Evolutionary conservation across 2,888 invertebrate species (phyloP).

Genomic region (Mantis religiosa): DNA sequence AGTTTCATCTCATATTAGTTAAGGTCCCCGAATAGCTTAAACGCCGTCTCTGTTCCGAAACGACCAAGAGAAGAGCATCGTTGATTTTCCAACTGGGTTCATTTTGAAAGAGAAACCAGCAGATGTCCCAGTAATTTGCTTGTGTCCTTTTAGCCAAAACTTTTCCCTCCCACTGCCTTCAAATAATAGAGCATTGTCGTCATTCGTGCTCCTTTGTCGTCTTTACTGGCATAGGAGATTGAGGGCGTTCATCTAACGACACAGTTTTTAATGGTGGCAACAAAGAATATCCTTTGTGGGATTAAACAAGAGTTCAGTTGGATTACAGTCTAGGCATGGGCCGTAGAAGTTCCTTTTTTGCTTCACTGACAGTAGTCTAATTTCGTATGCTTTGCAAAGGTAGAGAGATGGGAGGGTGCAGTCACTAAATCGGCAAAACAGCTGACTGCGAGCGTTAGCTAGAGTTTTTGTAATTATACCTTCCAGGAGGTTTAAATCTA

Average conservation of each 20-base stretch:
- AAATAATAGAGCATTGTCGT: not conserved
- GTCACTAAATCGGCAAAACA: too few relatives aligned
- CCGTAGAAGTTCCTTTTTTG: not conserved
- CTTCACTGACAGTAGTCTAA: not conserved
- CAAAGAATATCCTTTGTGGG: not conserved
- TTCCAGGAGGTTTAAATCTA: too few relatives aligned
- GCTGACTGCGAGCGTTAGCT: too few relatives aligned
- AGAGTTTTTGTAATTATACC: too few relatives aligned
- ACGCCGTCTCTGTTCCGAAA: not conserved
- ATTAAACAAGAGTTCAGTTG: not conserved
- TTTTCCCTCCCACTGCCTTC: not conserved
- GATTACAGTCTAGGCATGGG: not conserved
- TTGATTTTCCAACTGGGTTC: slow-evolving; percentile 8
- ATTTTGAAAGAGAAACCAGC: not conserved
- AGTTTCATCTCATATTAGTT: not conserved
- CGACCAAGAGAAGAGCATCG: not conserved
- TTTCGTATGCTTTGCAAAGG: not conserved
- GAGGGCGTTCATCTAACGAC: not conserved
- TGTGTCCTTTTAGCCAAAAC: not conserved
- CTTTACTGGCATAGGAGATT: not conserved
- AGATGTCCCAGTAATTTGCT: not conserved
- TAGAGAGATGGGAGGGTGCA: not conserved
- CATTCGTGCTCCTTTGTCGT: not conserved
- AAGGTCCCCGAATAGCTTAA: not conserved
- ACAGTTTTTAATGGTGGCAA: not conserved